These are phyloP conservation scores for Rotaria sp. DNA, from an alignment of 2,888 invertebrate species.

Conservation along the genomic window DNA sequence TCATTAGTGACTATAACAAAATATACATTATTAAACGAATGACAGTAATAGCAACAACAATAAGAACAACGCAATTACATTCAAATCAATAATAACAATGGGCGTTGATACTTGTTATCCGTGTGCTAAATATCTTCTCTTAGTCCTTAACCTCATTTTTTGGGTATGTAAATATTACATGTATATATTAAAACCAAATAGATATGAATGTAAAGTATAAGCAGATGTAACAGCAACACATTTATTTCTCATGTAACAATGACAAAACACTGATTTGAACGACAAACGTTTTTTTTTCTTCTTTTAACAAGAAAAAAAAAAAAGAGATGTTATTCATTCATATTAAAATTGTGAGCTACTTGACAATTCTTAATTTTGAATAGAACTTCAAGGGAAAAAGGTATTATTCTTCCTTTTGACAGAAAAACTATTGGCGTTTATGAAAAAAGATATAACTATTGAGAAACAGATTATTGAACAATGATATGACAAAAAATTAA, in stretches of 20 bases:
- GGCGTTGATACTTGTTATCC: not conserved
- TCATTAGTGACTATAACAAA: not conserved
- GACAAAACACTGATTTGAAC: too few species aligned
- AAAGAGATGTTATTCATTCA: not conserved
- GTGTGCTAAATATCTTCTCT: not conserved
- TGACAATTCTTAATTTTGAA: not conserved
- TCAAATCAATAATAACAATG: not conserved
- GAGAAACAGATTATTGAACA: not conserved
- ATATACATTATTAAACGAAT: not conserved
- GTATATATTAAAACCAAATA: not conserved
- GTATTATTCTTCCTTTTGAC: not conserved
- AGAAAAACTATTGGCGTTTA: not conserved
- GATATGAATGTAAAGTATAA: not conserved
- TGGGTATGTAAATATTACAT: not conserved
- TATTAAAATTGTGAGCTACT: not conserved
- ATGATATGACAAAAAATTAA: not conserved
- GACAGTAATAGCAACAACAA: not conserved
- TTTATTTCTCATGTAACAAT: not conserved
- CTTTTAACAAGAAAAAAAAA: not conserved
- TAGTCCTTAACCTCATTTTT: not conserved
- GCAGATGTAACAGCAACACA: not conserved
- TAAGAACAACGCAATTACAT: not conserved
- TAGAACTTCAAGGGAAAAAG: not conserved
- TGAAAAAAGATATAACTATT: not conserved
- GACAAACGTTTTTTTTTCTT: too few species aligned